A percentile compares a stretch with the other conserved stretches of the same genome.
These are phyloP conservation scores for Iphiclides podalirius DNA, from an alignment of 2,888 invertebrate genomes.

Conservation along the genomic window DNA sequence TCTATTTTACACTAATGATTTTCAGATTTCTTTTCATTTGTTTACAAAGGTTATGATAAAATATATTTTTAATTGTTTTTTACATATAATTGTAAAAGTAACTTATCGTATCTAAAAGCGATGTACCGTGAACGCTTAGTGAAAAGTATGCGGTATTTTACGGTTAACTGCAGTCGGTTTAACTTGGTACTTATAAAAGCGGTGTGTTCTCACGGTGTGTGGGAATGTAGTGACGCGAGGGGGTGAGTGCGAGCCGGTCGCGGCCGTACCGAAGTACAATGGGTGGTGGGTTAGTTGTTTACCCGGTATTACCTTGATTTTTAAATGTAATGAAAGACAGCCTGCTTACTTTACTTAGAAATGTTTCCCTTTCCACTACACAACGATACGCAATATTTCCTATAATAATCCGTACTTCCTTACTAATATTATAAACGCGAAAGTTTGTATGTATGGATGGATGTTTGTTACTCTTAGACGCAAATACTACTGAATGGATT, in stretches of 20 bases:
- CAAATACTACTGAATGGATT: too few relatives aligned
- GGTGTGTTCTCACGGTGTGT: slow-evolving; percentile 74
- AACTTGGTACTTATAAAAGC: slow-evolving; percentile 58
- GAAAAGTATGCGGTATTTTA: slow-evolving; percentile 49
- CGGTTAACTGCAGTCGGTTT: slow-evolving; percentile 33
- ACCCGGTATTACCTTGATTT: neutral
- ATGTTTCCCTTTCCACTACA: too few relatives aligned
- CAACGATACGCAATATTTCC: too few relatives aligned
- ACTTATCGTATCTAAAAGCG: slow-evolving; percentile 37
- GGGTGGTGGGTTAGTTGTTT: neutral
- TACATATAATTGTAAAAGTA: too few relatives aligned
- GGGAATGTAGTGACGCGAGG: slow-evolving; percentile 66
- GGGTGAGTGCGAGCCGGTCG: slow-evolving; percentile 15
- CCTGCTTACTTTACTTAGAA: too few relatives aligned
- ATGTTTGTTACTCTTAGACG: too few relatives aligned
- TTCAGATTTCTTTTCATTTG: too few relatives aligned
- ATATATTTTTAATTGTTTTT: too few relatives aligned
- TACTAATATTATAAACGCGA: too few relatives aligned
- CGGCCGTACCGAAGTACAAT: slow-evolving; percentile 4
- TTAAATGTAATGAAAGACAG: slow-evolving; percentile 1
- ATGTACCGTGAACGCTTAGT: slow-evolving; percentile 49
- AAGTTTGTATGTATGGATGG: too few relatives aligned
- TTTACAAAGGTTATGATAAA: neutral
- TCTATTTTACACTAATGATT: too few relatives aligned
- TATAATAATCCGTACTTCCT: too few relatives aligned